Evolutionary conservation across 2,113 vertebrate genomes (phyloP).

Genomic region (Pogonocichla stellata): DNA sequence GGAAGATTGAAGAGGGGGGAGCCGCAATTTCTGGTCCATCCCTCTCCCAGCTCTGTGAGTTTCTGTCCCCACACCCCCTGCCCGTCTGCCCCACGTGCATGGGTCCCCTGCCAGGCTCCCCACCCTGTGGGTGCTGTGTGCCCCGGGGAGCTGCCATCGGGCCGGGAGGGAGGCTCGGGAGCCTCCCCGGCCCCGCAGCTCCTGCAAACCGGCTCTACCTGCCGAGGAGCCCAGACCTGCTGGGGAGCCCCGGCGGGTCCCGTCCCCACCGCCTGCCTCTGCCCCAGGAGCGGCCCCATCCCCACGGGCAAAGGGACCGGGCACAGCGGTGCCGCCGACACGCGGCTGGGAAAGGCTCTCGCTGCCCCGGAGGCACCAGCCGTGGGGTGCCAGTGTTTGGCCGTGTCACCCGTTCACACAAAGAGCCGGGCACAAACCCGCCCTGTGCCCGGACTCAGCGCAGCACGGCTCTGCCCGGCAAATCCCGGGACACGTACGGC

Average conservation of each 20-base stretch:
- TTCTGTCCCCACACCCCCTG: neutral
- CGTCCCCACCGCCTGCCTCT: neutral
- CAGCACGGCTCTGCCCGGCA: neutral
- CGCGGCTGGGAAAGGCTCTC: neutral
- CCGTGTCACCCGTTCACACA: neutral
- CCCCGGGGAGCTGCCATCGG: neutral
- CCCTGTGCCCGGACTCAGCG: neutral
- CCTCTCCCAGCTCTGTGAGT: neutral
- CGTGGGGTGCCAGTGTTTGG: neutral
- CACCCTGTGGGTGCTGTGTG: neutral
- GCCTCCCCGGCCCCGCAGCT: neutral
- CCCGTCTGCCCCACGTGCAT: rapidly evolving
- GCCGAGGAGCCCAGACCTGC: neutral
- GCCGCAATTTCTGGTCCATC: neutral
- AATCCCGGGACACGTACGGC: neutral
- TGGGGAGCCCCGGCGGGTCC: neutral
- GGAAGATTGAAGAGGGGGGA: rapidly evolving
- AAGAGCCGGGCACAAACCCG: neutral
- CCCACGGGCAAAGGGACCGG: neutral
- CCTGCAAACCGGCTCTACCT: neutral
- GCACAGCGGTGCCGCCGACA: neutral
- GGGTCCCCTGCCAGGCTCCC: neutral
- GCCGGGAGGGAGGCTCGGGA: neutral
- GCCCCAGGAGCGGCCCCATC: neutral
- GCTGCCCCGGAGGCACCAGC: neutral